Conservation (phyloP, 2,797 vertebrate genomes). For the Oreonectes daqikongensis region DNA sequence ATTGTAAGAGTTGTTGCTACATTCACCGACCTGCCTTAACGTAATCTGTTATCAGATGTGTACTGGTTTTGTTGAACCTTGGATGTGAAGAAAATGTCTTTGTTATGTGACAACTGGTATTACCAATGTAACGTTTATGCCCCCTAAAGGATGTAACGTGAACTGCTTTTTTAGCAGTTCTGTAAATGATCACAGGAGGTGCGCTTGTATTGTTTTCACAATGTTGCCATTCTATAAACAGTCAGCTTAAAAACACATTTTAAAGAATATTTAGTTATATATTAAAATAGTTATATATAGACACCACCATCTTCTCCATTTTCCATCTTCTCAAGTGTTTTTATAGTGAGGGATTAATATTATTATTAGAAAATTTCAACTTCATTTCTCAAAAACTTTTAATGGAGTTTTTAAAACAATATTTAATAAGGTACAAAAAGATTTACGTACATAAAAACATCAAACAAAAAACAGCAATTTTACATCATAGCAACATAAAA, state of each 20-base stretch:
- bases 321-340: too few species aligned
- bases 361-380: not conserved
- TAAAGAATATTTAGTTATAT: not conserved
- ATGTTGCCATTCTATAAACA: not conserved
- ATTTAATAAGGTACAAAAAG: conserved; percentile 35
- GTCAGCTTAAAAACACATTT: not conserved
- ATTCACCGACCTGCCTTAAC: conserved; percentile 47
- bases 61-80: conserved; percentile 6
- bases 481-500: conserved; percentile 13
- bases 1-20: conserved; percentile 1
- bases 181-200: not conserved
- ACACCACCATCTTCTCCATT: too few species aligned
- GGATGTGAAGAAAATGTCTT: conserved; percentile 28
- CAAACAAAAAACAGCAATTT: conserved; percentile 25
- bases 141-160: not conserved
- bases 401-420: conserved; percentile 42
- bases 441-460: conserved; percentile 16
- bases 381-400: conserved; percentile 45
- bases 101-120: too few species aligned
- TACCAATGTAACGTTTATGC: too few species aligned
- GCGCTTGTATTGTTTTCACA: too few species aligned
- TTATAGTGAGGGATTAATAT: not conserved
- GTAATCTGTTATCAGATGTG: conserved; percentile 22
- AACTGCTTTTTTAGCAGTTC: not conserved
- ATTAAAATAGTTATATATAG: not conserved